Conservation (phyloP, 2,888 invertebrate genomes). For the Ornithoptera alexandrae region DNA sequence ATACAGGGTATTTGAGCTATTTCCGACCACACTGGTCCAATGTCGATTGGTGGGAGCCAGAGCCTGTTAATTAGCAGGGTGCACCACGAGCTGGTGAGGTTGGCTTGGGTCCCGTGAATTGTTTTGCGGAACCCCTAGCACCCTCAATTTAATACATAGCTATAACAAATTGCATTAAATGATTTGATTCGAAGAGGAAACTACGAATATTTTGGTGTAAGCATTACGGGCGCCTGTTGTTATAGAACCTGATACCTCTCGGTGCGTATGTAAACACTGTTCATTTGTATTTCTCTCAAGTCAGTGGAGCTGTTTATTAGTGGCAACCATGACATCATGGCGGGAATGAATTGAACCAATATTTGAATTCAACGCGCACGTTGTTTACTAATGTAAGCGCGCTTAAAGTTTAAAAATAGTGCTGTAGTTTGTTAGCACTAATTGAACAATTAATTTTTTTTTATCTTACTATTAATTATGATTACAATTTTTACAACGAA, state of each 20-base stretch:
- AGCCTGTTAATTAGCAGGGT: too few species aligned
- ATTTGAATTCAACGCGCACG: neutral
- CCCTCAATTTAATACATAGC: too few species aligned
- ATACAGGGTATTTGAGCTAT: too few species aligned
- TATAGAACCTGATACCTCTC: constrained; percentile 9
- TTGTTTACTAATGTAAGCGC: neutral
- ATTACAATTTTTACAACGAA: neutral
- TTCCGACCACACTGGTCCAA: too few species aligned
- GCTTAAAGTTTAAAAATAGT: neutral
- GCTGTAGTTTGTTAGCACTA: neutral
- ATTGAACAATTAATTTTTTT: neutral
- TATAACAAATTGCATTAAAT: neutral
- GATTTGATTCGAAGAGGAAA: neutral
- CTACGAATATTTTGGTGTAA: neutral
- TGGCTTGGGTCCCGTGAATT: too few species aligned
- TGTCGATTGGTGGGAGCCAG: too few species aligned
- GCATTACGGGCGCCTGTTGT: constrained; percentile 1
- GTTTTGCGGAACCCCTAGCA: too few species aligned
- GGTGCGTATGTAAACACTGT: constrained; percentile 5
- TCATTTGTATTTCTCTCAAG: constrained; percentile 2
- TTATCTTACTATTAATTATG: neutral
- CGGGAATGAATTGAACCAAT: neutral
- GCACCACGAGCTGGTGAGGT: too few species aligned
- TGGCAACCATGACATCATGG: constrained; percentile 6
- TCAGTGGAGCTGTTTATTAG: constrained; percentile 4